Evolutionary conservation across 30 jellyfish, hydroid and myxozoan species (phyloP), one percentile per base, ranked within the genome.

Genomic region (Chrysaora quinquecirrha): DNA sequence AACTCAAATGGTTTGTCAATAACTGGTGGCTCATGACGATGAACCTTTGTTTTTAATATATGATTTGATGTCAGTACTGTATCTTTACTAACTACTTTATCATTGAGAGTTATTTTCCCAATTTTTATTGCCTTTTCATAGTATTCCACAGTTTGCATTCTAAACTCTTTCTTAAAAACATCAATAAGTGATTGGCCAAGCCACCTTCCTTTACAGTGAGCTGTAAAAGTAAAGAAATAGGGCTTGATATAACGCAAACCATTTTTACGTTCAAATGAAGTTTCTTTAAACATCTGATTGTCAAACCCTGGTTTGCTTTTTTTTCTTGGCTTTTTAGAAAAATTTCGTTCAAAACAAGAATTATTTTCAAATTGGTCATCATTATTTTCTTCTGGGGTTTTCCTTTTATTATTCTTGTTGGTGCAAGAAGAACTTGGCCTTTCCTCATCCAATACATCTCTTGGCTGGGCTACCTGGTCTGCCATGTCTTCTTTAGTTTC

Each of bases 11-110:
- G 87, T 11, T 82, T 38, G 43, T 50, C 72, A 76, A 78, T 34
- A 30, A 94, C 99, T 3, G 99, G 99, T 9, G 95, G 97, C 64
- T 94, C 99, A 38, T 94, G 99, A 32, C 99, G 60, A 76, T 95
- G 99, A 29, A 95, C 91, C 23, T 65, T 48, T 7, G 97, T 95
- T 66, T 65, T 85, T 6, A 95, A 31, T 33, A 89, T 19, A 24
- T 95, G 96, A 61, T 95, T 89, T 35, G 76, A 78, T 46, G 76
- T 95, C 65, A 95, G 70, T 1, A 78, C 75, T 28, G 58, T 61
- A 30, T 74, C 82, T 18, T 87, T 87, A 1, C 76, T 49, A 19
- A 84, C 97, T 28, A 79, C 84, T 24, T 89, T 48, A 48, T 73
- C 97, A 63, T 95, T 75, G 18, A 95, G 96, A 20, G 93, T 84